Evolutionary conservation across 2,888 invertebrate species (phyloP).

Genomic region (Clusia tigrina): DNA sequence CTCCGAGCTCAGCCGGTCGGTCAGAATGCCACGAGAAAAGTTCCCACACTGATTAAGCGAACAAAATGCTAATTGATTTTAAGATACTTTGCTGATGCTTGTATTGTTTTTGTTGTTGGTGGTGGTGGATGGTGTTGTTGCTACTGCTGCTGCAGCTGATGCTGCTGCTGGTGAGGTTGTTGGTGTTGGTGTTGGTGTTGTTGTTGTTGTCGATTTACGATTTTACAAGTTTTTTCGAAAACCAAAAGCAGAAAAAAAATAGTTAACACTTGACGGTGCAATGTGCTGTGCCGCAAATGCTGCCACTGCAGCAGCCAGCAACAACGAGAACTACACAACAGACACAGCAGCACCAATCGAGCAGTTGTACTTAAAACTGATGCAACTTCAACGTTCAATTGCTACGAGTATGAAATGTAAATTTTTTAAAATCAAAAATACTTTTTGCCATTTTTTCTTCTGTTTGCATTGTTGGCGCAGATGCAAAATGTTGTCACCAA

Average conservation of each 20-base stretch:
- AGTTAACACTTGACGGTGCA: slow-evolving; percentile 1
- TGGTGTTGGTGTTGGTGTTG: neutral
- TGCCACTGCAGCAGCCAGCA: neutral
- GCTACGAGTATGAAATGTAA: neutral
- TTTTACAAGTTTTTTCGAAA: neutral
- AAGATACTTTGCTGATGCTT: slow-evolving; percentile 1
- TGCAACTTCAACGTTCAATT: slow-evolving; percentile 27
- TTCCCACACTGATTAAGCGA: slow-evolving; percentile 30
- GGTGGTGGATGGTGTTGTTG: neutral
- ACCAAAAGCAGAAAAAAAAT: neutral
- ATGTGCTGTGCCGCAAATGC: neutral
- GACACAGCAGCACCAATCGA: neutral
- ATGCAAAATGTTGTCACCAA: slow-evolving; percentile 14
- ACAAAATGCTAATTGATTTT: slow-evolving; percentile 28
- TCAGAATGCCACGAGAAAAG: slow-evolving; percentile 15
- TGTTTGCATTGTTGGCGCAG: neutral
- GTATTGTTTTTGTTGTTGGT: neutral
- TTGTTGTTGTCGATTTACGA: neutral
- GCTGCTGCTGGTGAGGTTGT: neutral
- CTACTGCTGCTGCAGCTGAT: neutral
- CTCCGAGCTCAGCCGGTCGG: neutral
- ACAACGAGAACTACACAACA: no score
- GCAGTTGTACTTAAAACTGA: slow-evolving; percentile 24
- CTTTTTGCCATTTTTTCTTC: slow-evolving; percentile 5
- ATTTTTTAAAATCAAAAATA: slow-evolving; percentile 11